Conservation (phyloP, 2,797 vertebrate species). For the Masticophis lateralis region DNA sequence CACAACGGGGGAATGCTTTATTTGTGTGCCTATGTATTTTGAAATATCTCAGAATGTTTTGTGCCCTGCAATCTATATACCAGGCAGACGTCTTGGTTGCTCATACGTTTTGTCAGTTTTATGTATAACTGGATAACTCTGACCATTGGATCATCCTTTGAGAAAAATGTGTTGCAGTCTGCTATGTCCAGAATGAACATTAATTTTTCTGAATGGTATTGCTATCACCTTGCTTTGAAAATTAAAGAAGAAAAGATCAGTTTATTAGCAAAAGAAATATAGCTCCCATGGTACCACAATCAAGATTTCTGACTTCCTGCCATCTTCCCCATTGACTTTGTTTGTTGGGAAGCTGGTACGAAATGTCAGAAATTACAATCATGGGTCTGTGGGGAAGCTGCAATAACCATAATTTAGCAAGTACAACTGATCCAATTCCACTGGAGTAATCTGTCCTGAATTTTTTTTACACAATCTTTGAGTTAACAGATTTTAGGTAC, state of each 20-base stretch:
- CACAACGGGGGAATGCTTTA: background rate
- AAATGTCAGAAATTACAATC: background rate
- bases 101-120: background rate
- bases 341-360: background rate
- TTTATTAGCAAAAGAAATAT: background rate
- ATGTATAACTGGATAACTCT: background rate
- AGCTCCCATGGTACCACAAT: background rate
- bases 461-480: background rate
- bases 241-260: background rate
- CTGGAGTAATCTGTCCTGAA: background rate
- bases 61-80: background rate
- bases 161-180: background rate
- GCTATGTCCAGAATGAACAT: background rate
- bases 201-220: background rate
- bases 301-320: background rate
- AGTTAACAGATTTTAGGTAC: background rate
- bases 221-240: background rate
- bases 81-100: background rate
- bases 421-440: background rate
- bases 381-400: background rate
- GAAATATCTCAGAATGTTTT: background rate
- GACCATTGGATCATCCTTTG: background rate
- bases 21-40: background rate
- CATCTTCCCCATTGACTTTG: background rate
- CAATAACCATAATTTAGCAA: background rate